Base-by-base conservation (phyloP, 2,888 invertebrate species). In the Gasteruption jaculator region DNA sequence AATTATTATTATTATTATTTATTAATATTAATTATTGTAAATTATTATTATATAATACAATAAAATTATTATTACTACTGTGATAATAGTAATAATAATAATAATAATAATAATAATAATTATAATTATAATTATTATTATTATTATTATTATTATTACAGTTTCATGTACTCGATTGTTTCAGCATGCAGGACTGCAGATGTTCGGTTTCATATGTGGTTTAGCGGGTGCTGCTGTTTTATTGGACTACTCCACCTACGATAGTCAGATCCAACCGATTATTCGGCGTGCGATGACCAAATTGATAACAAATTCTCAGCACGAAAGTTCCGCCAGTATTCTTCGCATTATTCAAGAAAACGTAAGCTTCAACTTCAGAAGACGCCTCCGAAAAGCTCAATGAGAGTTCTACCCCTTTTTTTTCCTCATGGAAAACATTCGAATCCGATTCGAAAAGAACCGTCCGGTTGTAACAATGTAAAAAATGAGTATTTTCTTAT, bases 331-430 rank as follows among this genome's bases (percentile, higher is more conserved):
- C 33, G 72, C 79, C 37, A 74, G 77, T 52, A 81, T 84, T 35
- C 75, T 92, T 15, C 80, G 82, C 57, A 80, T 86, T 77, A 82
- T 91, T 32, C 91, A 92, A 66, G 90, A 91, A 75, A 85, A 84
- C 56, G 88, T 88, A 74, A 81, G 82, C 73, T 36, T 21, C 20
- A 14, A 30, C 27, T 38, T 38, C 16, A 8, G n/a, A n/a, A n/a
- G n/a, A n/a, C n/a, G n/a, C n/a, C n/a, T n/a, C n/a, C n/a, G n/a
- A n/a, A n/a, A n/a, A n/a, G n/a, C n/a, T n/a, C n/a, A n/a, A n/a
- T n/a, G n/a, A n/a, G n/a, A n/a, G 7, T 22, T 22, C 10, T 22
- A 22, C 24, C 10, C 24, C 10, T 22, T 22, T 22, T 10, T 22
- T 10, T 22, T 22, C 24, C 7, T 22, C 7, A 22, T 22, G 10